Evolutionary conservation across 2,113 vertebrate species (phyloP), one percentile per base, ranked within the genome.

Genomic region (Sakesphorus luctuosus): DNA sequence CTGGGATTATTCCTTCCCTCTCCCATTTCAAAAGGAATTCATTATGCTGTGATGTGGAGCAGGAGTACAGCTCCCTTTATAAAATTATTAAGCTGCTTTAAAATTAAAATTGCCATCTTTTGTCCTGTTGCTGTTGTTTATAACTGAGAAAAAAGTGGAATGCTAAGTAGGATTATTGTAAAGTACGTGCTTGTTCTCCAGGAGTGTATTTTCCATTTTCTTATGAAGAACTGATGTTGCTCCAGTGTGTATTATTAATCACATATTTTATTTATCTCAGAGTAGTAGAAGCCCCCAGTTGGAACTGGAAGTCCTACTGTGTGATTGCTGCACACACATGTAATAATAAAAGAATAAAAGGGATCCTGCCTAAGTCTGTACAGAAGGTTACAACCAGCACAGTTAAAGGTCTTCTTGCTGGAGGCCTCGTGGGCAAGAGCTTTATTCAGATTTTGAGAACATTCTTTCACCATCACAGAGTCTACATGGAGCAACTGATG

Each of bases 1-100:
- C 89, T 91, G 90, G 89, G 92, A 89, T 96, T 93, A 71, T 91
- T 94, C 80, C 81, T 88, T 83, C 85, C 84, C 76, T 93, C 85
- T 95, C 73, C 65, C 3, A 6, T 96, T 97, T 96, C 95, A 97
- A 92, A 97, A 97, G 77, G 87, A 97, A 95, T 97, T 94, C 67
- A 96, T 97, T 97, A 94, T n/a, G 78, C 68, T 85, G 46, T 89
- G 91, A 92, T 93, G 78, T 96, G 40, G 78, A 91, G 87, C 71
- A 80, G 83, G 69, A 96, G 69, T 69, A 90, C n/a, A 52, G 68
- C 72, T 96, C 68, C 66, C 80, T 96, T 95, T 94, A 89, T 95
- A 72, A 94, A 89, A 97, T 92, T 87, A 96, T 93, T 97, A 96
- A 93, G 47, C 80, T 86, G 50, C 85, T 96, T 97, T 91, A 90